phyloP scores from a whole-genome alignment of 1,140 invertebrate genomes.

The Popillia japonica region DNA sequence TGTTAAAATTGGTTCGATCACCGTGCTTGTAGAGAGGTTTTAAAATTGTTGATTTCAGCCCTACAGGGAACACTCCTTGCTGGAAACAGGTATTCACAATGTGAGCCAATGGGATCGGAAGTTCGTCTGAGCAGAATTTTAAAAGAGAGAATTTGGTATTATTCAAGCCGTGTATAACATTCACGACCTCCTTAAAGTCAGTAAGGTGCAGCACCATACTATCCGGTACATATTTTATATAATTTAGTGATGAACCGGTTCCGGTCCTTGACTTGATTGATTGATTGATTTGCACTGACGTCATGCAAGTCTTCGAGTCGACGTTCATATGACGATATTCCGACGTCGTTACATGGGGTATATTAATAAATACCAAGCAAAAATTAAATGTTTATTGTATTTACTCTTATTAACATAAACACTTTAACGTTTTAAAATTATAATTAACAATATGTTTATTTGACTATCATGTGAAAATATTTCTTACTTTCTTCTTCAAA shows the following conservation, averaged over 20 bases:
- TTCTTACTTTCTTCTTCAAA: no score
- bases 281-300: no score
- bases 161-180: neutral
- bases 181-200: neutral
- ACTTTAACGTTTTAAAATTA: no score
- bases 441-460: no score
- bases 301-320: no score
- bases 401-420: no score
- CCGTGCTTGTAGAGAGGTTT: neutral
- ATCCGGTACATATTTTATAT: neutral
- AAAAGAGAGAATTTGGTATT: neutral
- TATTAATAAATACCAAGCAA: no score
- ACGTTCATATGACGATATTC: no score
- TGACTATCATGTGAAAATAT: no score
- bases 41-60: neutral
- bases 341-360: no score
- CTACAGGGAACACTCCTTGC: neutral
- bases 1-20: neutral
- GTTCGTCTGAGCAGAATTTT: conserved; percentile 3
- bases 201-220: neutral
- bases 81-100: neutral
- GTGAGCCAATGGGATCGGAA: neutral
- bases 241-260: neutral
- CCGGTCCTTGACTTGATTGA: neutral
- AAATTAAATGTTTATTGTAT: no score